These are phyloP conservation scores for Drosophila serrata DNA, from an alignment of 1,140 invertebrate species.

Conservation along the genomic window DNA sequence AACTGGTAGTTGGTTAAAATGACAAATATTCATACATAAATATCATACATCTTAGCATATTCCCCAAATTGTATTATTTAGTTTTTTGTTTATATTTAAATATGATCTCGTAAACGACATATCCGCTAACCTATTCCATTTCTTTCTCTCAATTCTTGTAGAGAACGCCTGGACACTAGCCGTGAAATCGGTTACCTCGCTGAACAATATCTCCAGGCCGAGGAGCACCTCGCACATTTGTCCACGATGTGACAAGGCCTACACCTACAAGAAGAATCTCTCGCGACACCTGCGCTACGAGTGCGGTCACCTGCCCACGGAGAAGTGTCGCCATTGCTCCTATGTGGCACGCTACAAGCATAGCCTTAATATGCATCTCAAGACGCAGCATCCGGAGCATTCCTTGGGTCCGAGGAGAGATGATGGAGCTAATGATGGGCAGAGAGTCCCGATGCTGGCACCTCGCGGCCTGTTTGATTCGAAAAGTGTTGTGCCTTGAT, in stretches of 20 bases:
- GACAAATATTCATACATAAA: constrained; percentile 29
- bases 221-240: constrained; percentile 79
- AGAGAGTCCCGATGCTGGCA: not conserved
- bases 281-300: constrained; percentile 87
- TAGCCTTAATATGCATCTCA: constrained; percentile 86
- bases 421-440: not conserved
- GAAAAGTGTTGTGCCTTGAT: constrained; percentile 15
- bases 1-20: constrained; percentile 40
- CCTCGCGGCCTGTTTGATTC: constrained; percentile 30
- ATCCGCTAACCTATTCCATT: constrained; percentile 72
- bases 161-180: constrained; percentile 71
- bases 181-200: constrained; percentile 78
- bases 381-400: constrained; percentile 76
- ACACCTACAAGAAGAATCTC: constrained; percentile 87
- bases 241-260: constrained; percentile 87
- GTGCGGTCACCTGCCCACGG: constrained; percentile 87
- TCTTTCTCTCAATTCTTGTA: constrained; percentile 66
- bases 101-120: not conserved
- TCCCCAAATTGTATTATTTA: constrained; percentile 6
- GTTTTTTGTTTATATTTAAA: not conserved
- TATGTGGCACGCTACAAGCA: constrained; percentile 87
- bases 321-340: constrained; percentile 87
- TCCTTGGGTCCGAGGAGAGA: not conserved
- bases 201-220: constrained; percentile 64
- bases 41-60: constrained; percentile 40